Percentiles rank a stretch among this genome's conserved stretches.
These are phyloP conservation scores for Helicoverpa zea DNA, from an alignment of 1,140 invertebrate genomes.

Conservation along the genomic window DNA sequence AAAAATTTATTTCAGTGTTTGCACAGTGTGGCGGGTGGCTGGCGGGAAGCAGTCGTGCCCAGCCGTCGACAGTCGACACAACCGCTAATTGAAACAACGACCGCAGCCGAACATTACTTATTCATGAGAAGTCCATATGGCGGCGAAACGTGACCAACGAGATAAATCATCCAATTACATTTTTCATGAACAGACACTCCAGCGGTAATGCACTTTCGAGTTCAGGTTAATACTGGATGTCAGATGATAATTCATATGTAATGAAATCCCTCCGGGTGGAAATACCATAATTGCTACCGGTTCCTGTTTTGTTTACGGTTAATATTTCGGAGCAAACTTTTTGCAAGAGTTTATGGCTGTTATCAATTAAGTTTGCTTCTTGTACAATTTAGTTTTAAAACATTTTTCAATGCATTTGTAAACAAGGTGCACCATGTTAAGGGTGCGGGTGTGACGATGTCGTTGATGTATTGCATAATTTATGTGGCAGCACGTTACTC, in stretches of 20 bases:
- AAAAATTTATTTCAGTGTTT: slow-evolving; percentile 19
- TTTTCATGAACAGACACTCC: slow-evolving; percentile 73
- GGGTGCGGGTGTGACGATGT: slow-evolving; percentile 62
- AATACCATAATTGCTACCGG: slow-evolving; percentile 11
- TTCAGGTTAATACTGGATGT: slow-evolving; percentile 31
- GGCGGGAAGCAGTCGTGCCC: slow-evolving; percentile 65
- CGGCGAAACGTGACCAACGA: slow-evolving; percentile 81
- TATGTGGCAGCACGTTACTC: slow-evolving; percentile 80
- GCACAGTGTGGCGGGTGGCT: slow-evolving; percentile 23
- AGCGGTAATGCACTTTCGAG: slow-evolving; percentile 22
- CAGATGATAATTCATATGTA: slow-evolving; percentile 30
- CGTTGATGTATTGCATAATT: slow-evolving; percentile 81
- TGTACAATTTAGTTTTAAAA: not conserved
- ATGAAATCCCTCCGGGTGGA: slow-evolving; percentile 10
- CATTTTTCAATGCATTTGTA: not conserved
- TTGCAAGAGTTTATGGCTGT: not conserved
- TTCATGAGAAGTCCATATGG: slow-evolving; percentile 86
- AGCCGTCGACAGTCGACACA: slow-evolving; percentile 79
- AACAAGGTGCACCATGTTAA: slow-evolving; percentile 53
- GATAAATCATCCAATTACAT: slow-evolving; percentile 85
- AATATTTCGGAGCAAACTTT: not conserved
- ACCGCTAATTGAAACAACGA: slow-evolving; percentile 86
- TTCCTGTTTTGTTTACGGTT: slow-evolving; percentile 50
- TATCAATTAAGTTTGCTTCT: not conserved
- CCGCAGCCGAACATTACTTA: slow-evolving; percentile 83